A percentile compares a stretch with the other conserved stretches of the same genome.
Conservation (phyloP, 2,113 vertebrate species). For the Callorhinus ursinus region DNA sequence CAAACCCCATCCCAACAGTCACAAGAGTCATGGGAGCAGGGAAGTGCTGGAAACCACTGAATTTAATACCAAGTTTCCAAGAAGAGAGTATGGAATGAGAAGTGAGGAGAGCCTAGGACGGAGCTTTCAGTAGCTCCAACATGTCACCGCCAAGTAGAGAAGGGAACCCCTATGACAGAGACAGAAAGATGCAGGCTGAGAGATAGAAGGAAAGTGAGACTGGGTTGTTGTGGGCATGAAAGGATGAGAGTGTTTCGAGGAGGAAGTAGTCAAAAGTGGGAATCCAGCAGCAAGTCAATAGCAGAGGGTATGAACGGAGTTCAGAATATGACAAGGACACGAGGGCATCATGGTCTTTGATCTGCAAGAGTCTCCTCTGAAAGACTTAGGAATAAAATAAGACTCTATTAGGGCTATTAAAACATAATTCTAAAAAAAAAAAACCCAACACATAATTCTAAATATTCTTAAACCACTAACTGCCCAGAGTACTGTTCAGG, state of each 20-base stretch:
- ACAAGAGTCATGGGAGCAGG: not conserved
- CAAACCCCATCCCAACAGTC: not conserved
- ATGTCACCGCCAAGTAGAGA: not conserved
- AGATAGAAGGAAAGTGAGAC: not conserved
- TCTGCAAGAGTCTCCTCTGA: not conserved
- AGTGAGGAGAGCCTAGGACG: not conserved
- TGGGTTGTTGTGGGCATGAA: not conserved
- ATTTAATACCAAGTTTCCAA: not conserved
- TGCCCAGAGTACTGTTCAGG: too few species aligned
- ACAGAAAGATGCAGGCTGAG: not conserved
- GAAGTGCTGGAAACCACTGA: not conserved
- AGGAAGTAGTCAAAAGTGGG: not conserved
- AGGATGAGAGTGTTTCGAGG: not conserved
- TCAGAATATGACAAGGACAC: not conserved
- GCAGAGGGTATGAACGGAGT: not conserved
- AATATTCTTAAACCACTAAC: not conserved
- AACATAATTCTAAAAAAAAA: not conserved
- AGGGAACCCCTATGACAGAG: not conserved
- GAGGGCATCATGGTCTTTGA: not conserved
- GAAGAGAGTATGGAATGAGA: not conserved
- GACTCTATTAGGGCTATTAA: not conserved
- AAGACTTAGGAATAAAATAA: not conserved
- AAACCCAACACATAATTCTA: not conserved
- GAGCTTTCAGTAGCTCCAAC: too few species aligned
- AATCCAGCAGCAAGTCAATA: too few species aligned